Evolutionary conservation across 2,113 vertebrate genomes (phyloP).

Genomic region (Cichladusa arquata): DNA sequence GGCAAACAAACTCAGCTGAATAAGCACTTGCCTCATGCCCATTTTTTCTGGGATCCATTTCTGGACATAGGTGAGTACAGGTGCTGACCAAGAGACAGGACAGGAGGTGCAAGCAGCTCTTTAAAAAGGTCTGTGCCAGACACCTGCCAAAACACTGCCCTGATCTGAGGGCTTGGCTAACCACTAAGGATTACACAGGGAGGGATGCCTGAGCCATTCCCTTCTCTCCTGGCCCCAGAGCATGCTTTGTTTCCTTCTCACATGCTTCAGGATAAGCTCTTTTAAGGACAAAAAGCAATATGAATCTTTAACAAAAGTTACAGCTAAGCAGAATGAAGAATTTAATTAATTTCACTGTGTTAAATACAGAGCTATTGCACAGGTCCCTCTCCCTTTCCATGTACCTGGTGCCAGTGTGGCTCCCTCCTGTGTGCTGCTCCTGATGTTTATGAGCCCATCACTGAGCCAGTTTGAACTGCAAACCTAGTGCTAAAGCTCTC

Average conservation of each 20-base stretch:
- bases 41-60: neutral
- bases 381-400: neutral
- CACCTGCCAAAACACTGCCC: accelerated
- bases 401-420: neutral
- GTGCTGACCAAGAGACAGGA: neutral
- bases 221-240: neutral
- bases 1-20: neutral
- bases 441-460: neutral
- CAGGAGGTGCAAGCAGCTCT: neutral
- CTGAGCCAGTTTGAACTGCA: neutral
- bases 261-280: neutral
- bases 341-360: neutral
- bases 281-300: neutral
- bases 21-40: neutral
- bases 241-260: neutral
- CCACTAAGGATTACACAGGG: neutral
- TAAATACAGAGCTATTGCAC: neutral
- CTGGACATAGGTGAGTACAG: accelerated
- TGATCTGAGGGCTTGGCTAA: neutral
- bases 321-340: neutral
- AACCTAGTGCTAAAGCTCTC: neutral
- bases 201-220: neutral
- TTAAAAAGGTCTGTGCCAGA: neutral
- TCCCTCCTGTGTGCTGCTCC: neutral
- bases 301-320: neutral